Evolutionary conservation across 2,113 vertebrate species (phyloP).

Genomic region (Furnarius figulus): DNA sequence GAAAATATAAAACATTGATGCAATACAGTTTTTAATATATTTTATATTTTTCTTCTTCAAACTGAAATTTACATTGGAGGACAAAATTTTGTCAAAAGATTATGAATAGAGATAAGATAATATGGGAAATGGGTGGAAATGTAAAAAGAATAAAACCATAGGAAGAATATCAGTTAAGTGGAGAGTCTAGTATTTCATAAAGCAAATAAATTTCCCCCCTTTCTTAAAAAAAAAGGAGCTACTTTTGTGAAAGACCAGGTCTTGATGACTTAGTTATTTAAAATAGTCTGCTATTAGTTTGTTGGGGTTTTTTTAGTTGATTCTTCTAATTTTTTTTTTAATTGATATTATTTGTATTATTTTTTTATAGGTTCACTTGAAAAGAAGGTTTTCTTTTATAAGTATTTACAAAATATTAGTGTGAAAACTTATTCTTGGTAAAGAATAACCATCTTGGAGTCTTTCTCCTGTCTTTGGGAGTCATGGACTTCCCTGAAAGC

Average conservation of each 20-base stretch:
- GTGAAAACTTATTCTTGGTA: background rate
- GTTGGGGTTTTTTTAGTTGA: background rate
- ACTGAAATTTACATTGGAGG: background rate
- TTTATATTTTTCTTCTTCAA: background rate
- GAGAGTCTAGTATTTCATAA: background rate
- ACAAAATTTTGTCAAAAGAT: background rate
- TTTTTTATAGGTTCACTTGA: background rate
- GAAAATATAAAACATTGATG: background rate
- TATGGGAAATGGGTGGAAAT: background rate
- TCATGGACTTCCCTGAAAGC: background rate
- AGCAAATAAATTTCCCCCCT: fast-evolving
- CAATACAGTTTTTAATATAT: background rate
- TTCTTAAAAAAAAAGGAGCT: background rate
- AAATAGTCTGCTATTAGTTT: background rate
- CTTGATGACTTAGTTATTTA: background rate
- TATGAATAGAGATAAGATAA: background rate
- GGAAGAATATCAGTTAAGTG: background rate
- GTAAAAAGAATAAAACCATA: background rate
- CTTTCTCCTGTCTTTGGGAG: background rate
- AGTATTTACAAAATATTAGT: background rate
- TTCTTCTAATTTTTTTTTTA: background rate
- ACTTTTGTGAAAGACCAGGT: background rate
- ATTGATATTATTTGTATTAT: background rate
- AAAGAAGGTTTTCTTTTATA: background rate
- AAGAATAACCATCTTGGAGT: background rate